Percentiles rank a stretch among this genome's conserved stretches.
Evolutionary conservation across 2,113 vertebrate species (phyloP).

Genomic region (Plectropomus leopardus): DNA sequence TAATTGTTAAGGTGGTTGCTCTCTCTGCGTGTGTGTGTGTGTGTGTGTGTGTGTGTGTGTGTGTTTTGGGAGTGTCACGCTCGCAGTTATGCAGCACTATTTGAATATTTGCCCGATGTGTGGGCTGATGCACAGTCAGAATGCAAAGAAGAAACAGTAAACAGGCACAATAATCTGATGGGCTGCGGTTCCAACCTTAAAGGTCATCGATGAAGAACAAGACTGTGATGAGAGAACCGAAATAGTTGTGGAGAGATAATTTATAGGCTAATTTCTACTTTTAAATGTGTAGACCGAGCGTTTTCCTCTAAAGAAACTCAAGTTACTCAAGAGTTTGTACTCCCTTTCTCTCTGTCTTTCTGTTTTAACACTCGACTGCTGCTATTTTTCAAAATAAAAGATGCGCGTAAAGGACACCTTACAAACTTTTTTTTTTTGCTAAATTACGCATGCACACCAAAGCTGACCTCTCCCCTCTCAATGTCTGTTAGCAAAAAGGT

Average conservation of each 20-base stretch:
- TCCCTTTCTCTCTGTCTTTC: neutral
- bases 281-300: neutral
- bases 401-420: slow-evolving; percentile 5
- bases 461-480: neutral
- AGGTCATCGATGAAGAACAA: slow-evolving; percentile 68
- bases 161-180: slow-evolving; percentile 72
- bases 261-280: slow-evolving; percentile 8
- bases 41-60: neutral
- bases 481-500: neutral
- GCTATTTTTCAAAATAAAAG: neutral
- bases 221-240: slow-evolving; percentile 23
- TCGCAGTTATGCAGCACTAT: slow-evolving; percentile 66
- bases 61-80: slow-evolving; percentile 60
- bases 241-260: slow-evolving; percentile 32
- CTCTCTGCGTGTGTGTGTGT: neutral
- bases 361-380: neutral
- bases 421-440: too few species aligned
- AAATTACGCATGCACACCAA: neutral
- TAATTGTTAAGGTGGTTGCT: neutral
- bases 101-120: slow-evolving; percentile 77
- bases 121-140: slow-evolving; percentile 79
- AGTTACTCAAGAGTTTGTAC: neutral
- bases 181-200: slow-evolving; percentile 66
- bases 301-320: neutral
- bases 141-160: slow-evolving; percentile 76